Base-by-base conservation (phyloP, 2,797 vertebrate genomes). In the Pteropus rufus region DNA sequence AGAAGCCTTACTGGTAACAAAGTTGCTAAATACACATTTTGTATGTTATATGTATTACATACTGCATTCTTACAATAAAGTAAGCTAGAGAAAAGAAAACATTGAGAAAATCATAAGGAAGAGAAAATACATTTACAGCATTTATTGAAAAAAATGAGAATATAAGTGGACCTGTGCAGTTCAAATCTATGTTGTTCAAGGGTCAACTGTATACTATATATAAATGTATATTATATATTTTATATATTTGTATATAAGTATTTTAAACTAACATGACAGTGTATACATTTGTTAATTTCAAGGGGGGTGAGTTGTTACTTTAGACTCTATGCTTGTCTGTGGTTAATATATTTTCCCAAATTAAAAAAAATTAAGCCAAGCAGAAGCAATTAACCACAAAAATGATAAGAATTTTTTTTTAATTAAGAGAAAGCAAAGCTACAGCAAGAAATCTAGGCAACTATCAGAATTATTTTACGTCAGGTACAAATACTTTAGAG, bases 401-500 rank as follows among this genome's bases (percentile, higher is more conserved):
- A 73, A 93, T 80, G 65, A 93, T 54, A 62, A 88, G 44, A 67
- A 67, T 14, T 31, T 29, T 31, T 60, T 62, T 62, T 62, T 14
- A 31, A 62, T 65, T 73, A 91, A 72, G 41, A 89, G 62, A 49
- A 69, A 91, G 10, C 60, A 85, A 92, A 85, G 11, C 79, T 95
- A 85, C 26, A 31, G 4, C 58, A 69, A 89, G 84, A 72, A 60
- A 85, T 56, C 18, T 75, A 93, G 62, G 41, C 54, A 93, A 46
- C 36, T 91, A n/a, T 76, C 77, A 84, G 44, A 91, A 95, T 89
- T 86, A 34, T 60, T 85, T 65, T 76, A 60, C 34, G 46, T 81
- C 29, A 85, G 24, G 24, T 65, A 70, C 62, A 84, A 91, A 93
- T 44, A 58, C 34, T 54, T 58, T 31, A 65, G n/a, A 41, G 49